These are phyloP conservation scores for Sturmia bella DNA, from an alignment of 2,888 invertebrate species.

Conservation along the genomic window DNA sequence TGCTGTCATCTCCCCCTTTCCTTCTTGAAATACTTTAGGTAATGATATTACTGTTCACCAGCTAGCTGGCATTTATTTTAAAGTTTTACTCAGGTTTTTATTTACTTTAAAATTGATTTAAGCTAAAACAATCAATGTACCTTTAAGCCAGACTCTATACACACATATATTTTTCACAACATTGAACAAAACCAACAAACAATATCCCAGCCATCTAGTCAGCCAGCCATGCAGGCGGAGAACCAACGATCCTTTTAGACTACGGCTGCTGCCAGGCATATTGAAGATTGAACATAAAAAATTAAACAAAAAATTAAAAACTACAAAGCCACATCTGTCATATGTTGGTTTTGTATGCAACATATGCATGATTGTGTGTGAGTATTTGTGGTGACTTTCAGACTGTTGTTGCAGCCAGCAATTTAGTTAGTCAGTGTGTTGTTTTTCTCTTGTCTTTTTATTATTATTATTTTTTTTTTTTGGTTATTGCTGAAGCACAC, in stretches of 20 bases:
- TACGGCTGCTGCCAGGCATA: conserved; percentile 30
- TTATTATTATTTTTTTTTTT: not conserved
- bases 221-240: conserved; percentile 25
- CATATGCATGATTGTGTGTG: conserved; percentile 23
- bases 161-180: too few species aligned
- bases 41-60: conserved; percentile 42
- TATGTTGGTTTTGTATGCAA: conserved; percentile 35
- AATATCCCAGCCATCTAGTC: conserved; percentile 28
- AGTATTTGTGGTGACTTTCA: conserved; percentile 2
- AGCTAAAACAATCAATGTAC: conserved; percentile 53
- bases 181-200: conserved; percentile 24
- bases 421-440: conserved; percentile 23
- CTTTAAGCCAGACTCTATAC: conserved; percentile 26
- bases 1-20: not conserved
- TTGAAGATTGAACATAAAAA: conserved; percentile 31
- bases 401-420: conserved; percentile 8
- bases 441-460: too few species aligned
- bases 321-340: conserved; percentile 64
- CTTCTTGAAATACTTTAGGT: not conserved
- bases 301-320: conserved; percentile 37
- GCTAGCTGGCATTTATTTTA: conserved; percentile 7
- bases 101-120: conserved; percentile 61
- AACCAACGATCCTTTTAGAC: conserved; percentile 37
- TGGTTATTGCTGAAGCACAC: conserved; percentile 42
- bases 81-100: conserved; percentile 35